Base-by-base conservation (phyloP, 2,888 invertebrate species). In the Melangyna quadrimaculata region DNA sequence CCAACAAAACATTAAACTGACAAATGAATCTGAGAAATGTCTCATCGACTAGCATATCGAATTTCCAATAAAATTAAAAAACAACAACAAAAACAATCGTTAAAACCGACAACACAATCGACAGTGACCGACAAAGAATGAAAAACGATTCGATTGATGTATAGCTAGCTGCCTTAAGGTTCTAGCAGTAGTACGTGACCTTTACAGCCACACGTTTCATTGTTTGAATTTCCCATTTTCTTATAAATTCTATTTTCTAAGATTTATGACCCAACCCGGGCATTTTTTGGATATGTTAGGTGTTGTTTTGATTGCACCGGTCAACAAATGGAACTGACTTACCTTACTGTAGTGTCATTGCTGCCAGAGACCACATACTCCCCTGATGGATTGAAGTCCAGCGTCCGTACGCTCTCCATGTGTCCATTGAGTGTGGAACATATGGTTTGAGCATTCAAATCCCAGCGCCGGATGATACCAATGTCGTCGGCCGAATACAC, bases 301-400 rank as follows among this genome's bases (percentile, higher is more conserved):
- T 70, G 32, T 65, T 67, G 63, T 74, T 67, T 78, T 35, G 70
- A 14, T 57, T n/a, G 22, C 51, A 73, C 78, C 72, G 72, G 77
- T 72, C 55, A 24, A 67, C 4, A 17, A 4, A 32, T 7, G 1
- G 45, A 37, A 45, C 22, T 37, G 24, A 89, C 91, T 90, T 78
- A 92, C 92, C 92, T 89, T 10, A 92, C 91, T 35, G 95, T 96
- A 87, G 96, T 97, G 91, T 99, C 99, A 90, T 96, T 94, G 88
- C 98, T 98, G 6, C 99, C 99, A 9, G 98, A 98, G 9, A 97
- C 97, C 80, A 98, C 94, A 91, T 98, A 96, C 90, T 98, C 97
- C 19, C 98, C 98, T 92, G 98, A 98, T 5, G 98, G 98, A 94
- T 98, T 98, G 92, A 99, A 99, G 92, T 98, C 98, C 88, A 99